phyloP scores from a whole-genome alignment of 30 jellyfish, hydroid and myxozoan species.

The Aurelia aurita complex sp. Pacific region DNA sequence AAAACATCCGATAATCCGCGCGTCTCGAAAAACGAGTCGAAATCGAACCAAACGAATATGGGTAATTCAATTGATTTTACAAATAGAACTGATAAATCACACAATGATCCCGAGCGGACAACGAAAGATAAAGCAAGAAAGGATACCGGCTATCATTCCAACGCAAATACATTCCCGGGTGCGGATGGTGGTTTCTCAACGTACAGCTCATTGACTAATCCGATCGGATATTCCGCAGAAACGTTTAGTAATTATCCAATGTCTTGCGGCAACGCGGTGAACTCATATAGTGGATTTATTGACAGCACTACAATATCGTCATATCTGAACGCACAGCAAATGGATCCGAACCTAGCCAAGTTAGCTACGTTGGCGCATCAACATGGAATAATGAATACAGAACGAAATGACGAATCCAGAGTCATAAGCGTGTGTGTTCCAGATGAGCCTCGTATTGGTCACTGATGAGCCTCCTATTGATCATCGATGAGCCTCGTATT shows the following conservation, averaged over 20 bases:
- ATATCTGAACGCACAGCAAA: slow-evolving; percentile 52
- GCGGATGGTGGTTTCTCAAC: slow-evolving; percentile 29
- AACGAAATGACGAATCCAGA: slow-evolving; percentile 64
- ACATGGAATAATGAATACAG: slow-evolving; percentile 64
- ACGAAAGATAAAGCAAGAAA: slow-evolving; percentile 19
- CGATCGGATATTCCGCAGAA: slow-evolving; percentile 54
- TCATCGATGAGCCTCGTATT: too few species aligned
- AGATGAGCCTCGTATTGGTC: slow-evolving; percentile 64
- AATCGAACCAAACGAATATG: slow-evolving; percentile 5
- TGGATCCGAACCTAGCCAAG: slow-evolving; percentile 62
- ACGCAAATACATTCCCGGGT: slow-evolving; percentile 50
- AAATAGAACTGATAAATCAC: slow-evolving; percentile 27
- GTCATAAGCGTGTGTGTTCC: slow-evolving; percentile 75
- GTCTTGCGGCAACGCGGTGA: slow-evolving; percentile 71
- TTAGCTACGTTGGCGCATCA: slow-evolving; percentile 44
- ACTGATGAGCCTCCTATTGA: neutral
- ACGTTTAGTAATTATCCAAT: slow-evolving; percentile 43
- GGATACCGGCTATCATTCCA: slow-evolving; percentile 43
- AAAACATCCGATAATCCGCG: slow-evolving; percentile 22
- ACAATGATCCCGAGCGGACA: slow-evolving; percentile 10
- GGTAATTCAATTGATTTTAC: slow-evolving; percentile 29
- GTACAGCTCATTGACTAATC: slow-evolving; percentile 50
- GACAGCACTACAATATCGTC: slow-evolving; percentile 59
- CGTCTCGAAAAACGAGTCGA: slow-evolving; percentile 12
- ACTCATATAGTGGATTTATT: slow-evolving; percentile 46